These are phyloP conservation scores for Turnix velox DNA, from an alignment of 2,113 vertebrate species.

Conservation along the genomic window DNA sequence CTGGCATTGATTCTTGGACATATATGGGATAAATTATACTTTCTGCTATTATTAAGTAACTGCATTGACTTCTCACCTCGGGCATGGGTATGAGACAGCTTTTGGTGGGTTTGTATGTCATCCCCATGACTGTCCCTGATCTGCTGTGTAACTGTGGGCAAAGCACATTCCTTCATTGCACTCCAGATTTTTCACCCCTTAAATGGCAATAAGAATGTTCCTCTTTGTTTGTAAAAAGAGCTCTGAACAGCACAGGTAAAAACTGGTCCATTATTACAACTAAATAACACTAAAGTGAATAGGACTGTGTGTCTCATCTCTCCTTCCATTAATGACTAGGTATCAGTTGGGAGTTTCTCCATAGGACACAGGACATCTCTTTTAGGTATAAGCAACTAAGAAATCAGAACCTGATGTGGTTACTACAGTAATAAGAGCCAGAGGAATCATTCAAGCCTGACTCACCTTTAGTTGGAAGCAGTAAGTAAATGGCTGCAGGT, in stretches of 20 bases:
- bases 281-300: neutral
- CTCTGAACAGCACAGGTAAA: neutral
- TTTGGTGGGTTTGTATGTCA: neutral
- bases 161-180: neutral
- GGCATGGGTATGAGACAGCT: neutral
- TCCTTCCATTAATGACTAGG: neutral
- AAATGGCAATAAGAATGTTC: neutral
- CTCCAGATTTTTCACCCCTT: neutral
- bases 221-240: neutral
- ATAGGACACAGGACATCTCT: neutral
- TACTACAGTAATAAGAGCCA: fast-evolving
- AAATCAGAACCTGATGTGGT: neutral
- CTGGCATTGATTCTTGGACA: neutral
- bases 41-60: neutral
- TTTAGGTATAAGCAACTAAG: neutral
- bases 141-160: neutral
- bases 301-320: neutral
- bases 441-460: neutral
- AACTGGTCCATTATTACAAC: neutral
- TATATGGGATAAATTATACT: neutral
- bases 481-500: neutral
- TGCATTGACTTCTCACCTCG: neutral
- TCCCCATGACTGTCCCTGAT: neutral
- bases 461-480: neutral
- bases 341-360: neutral